Percentiles rank a stretch among this genome's conserved stretches.
These are phyloP conservation scores for Melanophora roralis DNA, from an alignment of 2,888 invertebrate species.

Conservation along the genomic window DNA sequence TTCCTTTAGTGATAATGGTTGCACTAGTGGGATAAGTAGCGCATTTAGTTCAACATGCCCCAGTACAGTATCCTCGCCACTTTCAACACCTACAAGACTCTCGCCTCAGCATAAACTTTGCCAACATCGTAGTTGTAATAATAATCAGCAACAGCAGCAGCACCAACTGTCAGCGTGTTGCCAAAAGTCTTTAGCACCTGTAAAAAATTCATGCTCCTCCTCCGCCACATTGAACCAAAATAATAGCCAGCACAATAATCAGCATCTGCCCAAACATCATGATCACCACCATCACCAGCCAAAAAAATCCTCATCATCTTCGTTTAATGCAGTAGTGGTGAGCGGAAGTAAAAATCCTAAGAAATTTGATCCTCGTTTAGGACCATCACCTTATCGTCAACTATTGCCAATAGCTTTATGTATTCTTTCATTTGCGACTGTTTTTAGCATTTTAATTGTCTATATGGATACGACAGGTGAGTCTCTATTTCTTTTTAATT, in stretches of 20 bases:
- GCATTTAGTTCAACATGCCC: conserved; percentile 72
- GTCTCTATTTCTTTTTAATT: conserved; percentile 63
- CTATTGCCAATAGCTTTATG: conserved; percentile 85
- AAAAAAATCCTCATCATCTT: conserved; percentile 59
- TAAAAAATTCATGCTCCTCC: conserved; percentile 60
- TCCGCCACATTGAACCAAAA: conserved; percentile 57
- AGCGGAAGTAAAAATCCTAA: conserved; percentile 73
- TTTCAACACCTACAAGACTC: conserved; percentile 74
- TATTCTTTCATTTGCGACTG: conserved; percentile 87
- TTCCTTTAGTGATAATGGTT: conserved; percentile 63
- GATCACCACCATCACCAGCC: conserved; percentile 42
- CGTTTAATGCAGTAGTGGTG: conserved; percentile 41
- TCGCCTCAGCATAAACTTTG: conserved; percentile 64
- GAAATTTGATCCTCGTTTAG: conserved; percentile 75
- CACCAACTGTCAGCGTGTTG: conserved; percentile 67
- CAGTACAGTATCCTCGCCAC: conserved; percentile 73
- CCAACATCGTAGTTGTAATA: conserved; percentile 58
- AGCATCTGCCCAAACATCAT: conserved; percentile 62
- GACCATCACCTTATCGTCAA: conserved; percentile 76
- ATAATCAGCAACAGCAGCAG: conserved; percentile 53
- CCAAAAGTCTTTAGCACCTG: conserved; percentile 67
- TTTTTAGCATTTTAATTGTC: conserved; percentile 86
- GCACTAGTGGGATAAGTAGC: conserved; percentile 73
- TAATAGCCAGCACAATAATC: conserved; percentile 60
- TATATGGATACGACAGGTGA: conserved; percentile 90